phyloP scores from a whole-genome alignment of 2,888 invertebrate genomes.

The Scaptomyza tumidula region DNA sequence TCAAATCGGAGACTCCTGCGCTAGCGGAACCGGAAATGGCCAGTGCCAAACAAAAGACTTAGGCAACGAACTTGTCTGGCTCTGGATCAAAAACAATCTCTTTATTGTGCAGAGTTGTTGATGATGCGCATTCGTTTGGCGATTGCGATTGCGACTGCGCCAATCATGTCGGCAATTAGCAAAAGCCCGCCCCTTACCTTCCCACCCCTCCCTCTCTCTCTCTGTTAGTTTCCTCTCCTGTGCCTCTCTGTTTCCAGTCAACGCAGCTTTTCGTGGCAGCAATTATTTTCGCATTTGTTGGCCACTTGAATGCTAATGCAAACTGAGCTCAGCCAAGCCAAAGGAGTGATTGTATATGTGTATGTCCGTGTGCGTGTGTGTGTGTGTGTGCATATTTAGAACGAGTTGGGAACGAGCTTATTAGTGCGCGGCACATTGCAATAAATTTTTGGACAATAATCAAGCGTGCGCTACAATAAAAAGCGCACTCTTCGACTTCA shows the following conservation, averaged over 20 bases:
- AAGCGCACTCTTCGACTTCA: conserved; percentile 51
- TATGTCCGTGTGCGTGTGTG: neutral
- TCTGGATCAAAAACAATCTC: conserved; percentile 38
- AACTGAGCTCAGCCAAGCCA: conserved; percentile 19
- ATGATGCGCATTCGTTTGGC: conserved; percentile 8
- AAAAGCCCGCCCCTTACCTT: conserved; percentile 16
- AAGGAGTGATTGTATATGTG: conserved; percentile 1
- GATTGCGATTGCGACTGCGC: conserved; percentile 30
- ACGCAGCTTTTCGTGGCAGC: conserved; percentile 75
- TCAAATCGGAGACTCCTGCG: conserved; percentile 1
- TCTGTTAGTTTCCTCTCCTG: too few species aligned
- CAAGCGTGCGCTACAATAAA: conserved; percentile 68
- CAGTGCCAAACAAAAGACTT: conserved; percentile 46
- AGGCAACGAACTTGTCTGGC: conserved; percentile 46
- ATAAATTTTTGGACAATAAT: conserved; percentile 77
- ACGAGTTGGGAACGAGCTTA: conserved; percentile 66
- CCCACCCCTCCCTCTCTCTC: neutral
- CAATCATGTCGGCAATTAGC: conserved; percentile 72
- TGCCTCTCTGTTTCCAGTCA: conserved; percentile 7
- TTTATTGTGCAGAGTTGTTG: conserved; percentile 47
- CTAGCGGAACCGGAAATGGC: conserved; percentile 73
- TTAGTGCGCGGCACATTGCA: conserved; percentile 70
- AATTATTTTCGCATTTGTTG: conserved; percentile 84
- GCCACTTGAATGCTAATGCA: conserved; percentile 80
- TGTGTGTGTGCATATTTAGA: conserved; percentile 5